Evolutionary conservation across 2,113 vertebrate genomes (phyloP), one percentile per base, ranked within the genome.

Genomic region (Nestor notabilis): DNA sequence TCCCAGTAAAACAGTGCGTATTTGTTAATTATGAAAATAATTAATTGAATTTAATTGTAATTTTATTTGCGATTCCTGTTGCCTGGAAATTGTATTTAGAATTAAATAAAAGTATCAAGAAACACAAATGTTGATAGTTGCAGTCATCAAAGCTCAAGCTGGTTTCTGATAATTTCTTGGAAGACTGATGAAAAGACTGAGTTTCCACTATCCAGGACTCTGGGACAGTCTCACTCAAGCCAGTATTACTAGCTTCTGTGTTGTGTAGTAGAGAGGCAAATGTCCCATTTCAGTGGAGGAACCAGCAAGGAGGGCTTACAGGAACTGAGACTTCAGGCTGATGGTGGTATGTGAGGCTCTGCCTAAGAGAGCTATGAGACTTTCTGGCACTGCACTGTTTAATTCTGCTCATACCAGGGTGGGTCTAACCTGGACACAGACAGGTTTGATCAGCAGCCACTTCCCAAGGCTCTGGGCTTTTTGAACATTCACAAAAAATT

Each of bases 321-420:
- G 27, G 2, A 81, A 7, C 4, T 1, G 5, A 65, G 31, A 29
- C 5, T 35, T 55, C 0, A 1, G 18, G 8, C 29, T 72, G 6
- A 4, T 17, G 10, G 43, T 29, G 21, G 7, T 10, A 37, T 41
- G n/a, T 15, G 11, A 86, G 31, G 9, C 10, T 27, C 43, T 25
- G 7, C 13, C 24, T 25, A 49, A 83, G 7, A 61, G 15, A 81
- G 5, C 11, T 69, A 23, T 20, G 60, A 49, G 41, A 44, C 29
- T 86, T 61, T 31, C 44, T 41, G 41, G 11, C 7, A n/a, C n/a
- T 52, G 3, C 7, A 11, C 3, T 3, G 0, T 20, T 46, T 82
- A 83, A n/a, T 29, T 4, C 7, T 63, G 25, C 2, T 66, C 12
- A 74, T 21, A 24, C 3, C 8, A 39, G 2, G 5, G 25, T 11